Evolutionary conservation across 1,140 invertebrate genomes (phyloP), one percentile per base, ranked within the genome.

Genomic region (Drosophila lacteicornis): DNA sequence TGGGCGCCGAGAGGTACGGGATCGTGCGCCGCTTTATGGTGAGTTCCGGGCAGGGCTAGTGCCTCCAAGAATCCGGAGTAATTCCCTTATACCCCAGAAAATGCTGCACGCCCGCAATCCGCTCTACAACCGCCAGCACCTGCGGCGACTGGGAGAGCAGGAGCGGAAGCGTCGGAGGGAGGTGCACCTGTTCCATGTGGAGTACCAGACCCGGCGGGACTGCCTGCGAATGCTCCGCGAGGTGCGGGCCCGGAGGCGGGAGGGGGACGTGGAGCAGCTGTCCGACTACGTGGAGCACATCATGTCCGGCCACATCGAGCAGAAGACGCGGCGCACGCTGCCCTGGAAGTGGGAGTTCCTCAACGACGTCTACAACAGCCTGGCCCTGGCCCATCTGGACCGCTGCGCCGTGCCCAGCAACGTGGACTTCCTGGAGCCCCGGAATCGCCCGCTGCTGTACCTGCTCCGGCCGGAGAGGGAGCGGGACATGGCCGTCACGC

Each of bases 291-390:
- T 92, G 33, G 90, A 92, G 49, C 27, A 79, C 11, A 71, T 80
- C 3, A 91, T 92, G 91, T 58, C 77, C 27, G 67, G 22, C 2
- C 62, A 63, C 15, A 71, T 91, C 4, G 79, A 73, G 8, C 22
- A 80, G 0, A 92, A 91, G 57, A 92, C 88, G 0, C 65, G 57
- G 4, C 83, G 90, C 2, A 81, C 85, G 5, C 66, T 92, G 67
- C 91, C 91, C 33, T 91, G 91, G 86, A 92, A 92, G 53, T 92
- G 75, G 55, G 80, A 92, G 56, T 91, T 91, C 45, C 25, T 91
- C 9, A 88, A 78, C 50, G 91, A 92, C 5, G 74, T 92, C 4
- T 92, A 91, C 57, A 92, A 92, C 40, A 74, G 58, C 4, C 15
- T 92, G 40, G 91, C 67, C 0, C 36, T 92, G 46, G 78, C 91